These are phyloP conservation scores for Clinocottus analis DNA, from an alignment of 2,113 vertebrate genomes.

Conservation along the genomic window DNA sequence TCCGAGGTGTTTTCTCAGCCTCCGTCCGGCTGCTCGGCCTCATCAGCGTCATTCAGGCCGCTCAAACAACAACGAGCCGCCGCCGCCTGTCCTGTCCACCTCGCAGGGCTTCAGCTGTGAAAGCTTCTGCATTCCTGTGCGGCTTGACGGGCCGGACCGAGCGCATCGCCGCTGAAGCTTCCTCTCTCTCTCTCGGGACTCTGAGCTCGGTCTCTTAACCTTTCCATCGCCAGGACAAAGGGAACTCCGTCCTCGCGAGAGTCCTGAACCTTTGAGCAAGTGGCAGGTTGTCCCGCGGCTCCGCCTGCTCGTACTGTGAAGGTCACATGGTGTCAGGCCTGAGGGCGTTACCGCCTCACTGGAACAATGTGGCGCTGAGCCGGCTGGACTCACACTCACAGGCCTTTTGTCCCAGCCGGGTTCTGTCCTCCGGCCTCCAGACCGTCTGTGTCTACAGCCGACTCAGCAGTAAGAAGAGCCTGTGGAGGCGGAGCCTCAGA, in stretches of 20 bases:
- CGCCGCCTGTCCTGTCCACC: constrained; percentile 2
- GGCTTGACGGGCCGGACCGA: constrained; percentile 15
- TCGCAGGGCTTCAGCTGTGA: constrained; percentile 6
- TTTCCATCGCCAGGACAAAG: background rate
- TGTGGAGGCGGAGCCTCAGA: too few species aligned
- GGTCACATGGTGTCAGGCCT: too few species aligned
- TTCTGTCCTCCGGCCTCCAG: too few species aligned
- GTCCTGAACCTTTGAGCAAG: too few species aligned
- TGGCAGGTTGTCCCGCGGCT: too few species aligned
- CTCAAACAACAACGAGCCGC: constrained; percentile 10
- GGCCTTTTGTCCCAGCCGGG: too few species aligned
- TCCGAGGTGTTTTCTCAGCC: constrained; percentile 45
- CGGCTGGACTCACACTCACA: too few species aligned
- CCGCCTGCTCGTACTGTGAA: too few species aligned
- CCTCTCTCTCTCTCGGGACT: background rate
- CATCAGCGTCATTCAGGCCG: constrained; percentile 44
- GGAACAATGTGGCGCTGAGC: too few species aligned
- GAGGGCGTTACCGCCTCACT: too few species aligned
- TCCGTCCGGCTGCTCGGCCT: constrained; percentile 6
- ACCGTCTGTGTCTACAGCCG: too few species aligned
- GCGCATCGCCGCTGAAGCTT: background rate
- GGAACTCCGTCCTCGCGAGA: background rate
- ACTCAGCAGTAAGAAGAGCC: too few species aligned
- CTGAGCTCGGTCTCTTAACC: background rate
- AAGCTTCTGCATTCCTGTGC: constrained; percentile 57